A percentile compares a stretch with the other conserved stretches of the same genome.
Conservation (phyloP, 2,888 invertebrate genomes). For the Aporophyla lueneburgensis region DNA sequence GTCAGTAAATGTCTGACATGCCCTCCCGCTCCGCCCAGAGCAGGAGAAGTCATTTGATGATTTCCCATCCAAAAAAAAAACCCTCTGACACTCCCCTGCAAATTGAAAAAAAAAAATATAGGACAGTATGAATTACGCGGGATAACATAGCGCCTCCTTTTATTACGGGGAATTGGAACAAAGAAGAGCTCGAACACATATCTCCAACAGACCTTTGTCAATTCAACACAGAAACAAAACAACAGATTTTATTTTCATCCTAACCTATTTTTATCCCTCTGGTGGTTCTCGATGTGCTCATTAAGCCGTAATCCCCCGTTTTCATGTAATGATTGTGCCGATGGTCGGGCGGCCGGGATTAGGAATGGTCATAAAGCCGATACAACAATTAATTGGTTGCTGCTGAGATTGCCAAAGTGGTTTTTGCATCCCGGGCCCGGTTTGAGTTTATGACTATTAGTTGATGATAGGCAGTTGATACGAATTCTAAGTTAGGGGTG, state of each 20-base stretch:
- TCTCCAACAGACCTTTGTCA: neutral
- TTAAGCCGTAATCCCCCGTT: slow-evolving; percentile 54
- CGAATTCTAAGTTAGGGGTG: neutral
- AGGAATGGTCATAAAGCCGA: slow-evolving; percentile 69
- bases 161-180: neutral
- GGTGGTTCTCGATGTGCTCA: slow-evolving; percentile 59
- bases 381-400: slow-evolving; percentile 69
- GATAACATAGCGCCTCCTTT: no score
- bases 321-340: slow-evolving; percentile 63
- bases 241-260: slow-evolving; percentile 52
- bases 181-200: neutral
- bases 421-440: slow-evolving; percentile 19
- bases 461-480: neutral
- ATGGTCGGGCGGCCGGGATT: slow-evolving; percentile 61
- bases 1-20: no score
- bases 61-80: no score
- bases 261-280: slow-evolving; percentile 42
- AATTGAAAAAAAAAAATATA: no score
- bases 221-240: slow-evolving; percentile 34
- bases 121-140: no score
- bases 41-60: no score
- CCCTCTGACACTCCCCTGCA: no score
- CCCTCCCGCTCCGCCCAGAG: no score
- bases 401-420: slow-evolving; percentile 61
- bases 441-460: slow-evolving; percentile 4